Percentiles rank a stretch among this genome's conserved stretches.
phyloP scores from a whole-genome alignment of 2,797 vertebrate species.

The Gymnothorax reevesii region DNA sequence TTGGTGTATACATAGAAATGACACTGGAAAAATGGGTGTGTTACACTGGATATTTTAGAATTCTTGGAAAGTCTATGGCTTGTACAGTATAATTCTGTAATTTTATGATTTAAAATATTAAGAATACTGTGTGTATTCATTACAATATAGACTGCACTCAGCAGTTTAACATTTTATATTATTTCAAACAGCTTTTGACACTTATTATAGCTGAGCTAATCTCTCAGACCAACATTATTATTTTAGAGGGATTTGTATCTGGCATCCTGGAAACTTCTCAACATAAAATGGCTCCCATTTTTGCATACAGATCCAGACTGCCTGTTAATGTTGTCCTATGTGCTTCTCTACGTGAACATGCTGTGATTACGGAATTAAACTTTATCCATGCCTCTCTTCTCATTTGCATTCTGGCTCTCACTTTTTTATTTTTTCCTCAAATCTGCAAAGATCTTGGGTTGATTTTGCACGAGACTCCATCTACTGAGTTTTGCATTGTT shows the following conservation, averaged over 20 bases:
- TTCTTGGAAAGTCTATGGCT: neutral
- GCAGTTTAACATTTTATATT: neutral
- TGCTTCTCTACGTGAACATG: neutral
- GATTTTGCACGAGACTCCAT: no score
- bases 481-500: no score
- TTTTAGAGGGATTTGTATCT: neutral
- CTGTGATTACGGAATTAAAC: neutral
- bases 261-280: neutral
- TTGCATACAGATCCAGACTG: neutral
- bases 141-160: neutral
- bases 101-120: neutral
- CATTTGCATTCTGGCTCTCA: neutral
- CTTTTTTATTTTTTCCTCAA: neutral
- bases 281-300: neutral
- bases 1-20: neutral
- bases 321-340: neutral
- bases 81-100: neutral
- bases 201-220: neutral
- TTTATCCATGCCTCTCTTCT: neutral
- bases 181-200: neutral
- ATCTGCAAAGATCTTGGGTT: neutral
- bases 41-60: neutral
- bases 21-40: neutral
- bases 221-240: neutral
- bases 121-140: neutral